Base-by-base conservation (phyloP, 2,888 invertebrate genomes). In the Acrocyrtus sp. region DNA sequence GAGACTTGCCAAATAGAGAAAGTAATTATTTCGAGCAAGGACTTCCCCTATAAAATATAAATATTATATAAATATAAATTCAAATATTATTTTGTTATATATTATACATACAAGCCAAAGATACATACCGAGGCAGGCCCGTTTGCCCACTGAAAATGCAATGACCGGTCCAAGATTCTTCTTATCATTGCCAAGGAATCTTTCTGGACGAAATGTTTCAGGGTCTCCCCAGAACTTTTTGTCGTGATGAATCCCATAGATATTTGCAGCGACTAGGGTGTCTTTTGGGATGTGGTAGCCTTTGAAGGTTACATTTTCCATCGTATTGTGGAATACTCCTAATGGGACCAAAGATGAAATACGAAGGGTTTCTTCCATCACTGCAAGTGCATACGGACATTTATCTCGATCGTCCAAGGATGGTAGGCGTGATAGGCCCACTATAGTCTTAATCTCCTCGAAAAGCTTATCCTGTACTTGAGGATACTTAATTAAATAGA, bases 221-320 rank as follows among this genome's bases (percentile, higher is more conserved):
- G 77, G 77, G 26, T 77, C 74, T 17, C 29, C 67, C 77, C 77
- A 80, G 21, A 72, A 53, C 3, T 26, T 29, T 1, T 57, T 53
- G 45, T 77, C 75, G 12, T 72, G 29, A 51, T 73, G 77, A 22
- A 75, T 41, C 10, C 69, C 72, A 17, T 75, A 76, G 0, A 75
- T 6, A 43, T 80, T 80, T 0, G 75, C 50, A n/a, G 75, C n/a
- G 2, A 78, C 39, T 0, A 73, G 47, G 1, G 78, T 77, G 21
- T 76, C 72, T 17, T 75, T 76, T 6, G 77, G 75, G 51, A 80
- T 73, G 15, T 24, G 19, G 45, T 63, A 72, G 0, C 76, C 80
- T 10, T 60, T 58, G 47, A 77, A 75, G 17, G 39, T 54, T 2
- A 72, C 60, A 15, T 65, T 54, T 19, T 69, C 70, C 57, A 73